phyloP scores from a whole-genome alignment of 2,888 invertebrate genomes.

The Caenorhabditis sp. region DNA sequence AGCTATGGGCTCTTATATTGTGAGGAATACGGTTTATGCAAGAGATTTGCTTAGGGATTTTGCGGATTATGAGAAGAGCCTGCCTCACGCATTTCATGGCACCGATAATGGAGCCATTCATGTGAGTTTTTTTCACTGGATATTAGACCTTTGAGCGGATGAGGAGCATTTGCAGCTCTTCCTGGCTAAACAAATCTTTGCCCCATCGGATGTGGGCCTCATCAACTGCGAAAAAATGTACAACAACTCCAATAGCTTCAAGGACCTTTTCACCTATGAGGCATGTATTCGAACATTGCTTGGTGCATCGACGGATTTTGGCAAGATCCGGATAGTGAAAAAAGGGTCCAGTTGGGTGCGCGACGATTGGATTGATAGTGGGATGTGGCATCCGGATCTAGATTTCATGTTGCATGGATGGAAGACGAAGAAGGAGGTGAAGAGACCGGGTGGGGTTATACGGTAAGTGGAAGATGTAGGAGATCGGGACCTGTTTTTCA shows the following conservation, averaged over 20 bases:
- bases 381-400: constrained; percentile 34
- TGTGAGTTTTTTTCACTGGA: not conserved
- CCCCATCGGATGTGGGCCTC: constrained; percentile 5
- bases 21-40: constrained; percentile 22
- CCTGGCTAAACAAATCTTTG: constrained; percentile 19
- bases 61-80: constrained; percentile 37
- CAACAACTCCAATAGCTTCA: constrained; percentile 37
- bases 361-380: constrained; percentile 44
- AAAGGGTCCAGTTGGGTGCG: constrained; percentile 33
- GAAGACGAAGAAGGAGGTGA: constrained; percentile 15
- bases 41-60: constrained; percentile 37
- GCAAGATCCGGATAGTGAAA: constrained; percentile 33
- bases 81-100: constrained; percentile 45
- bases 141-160: too few relatives aligned
- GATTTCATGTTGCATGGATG: constrained; percentile 52
- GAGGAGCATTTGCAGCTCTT: constrained; percentile 38
- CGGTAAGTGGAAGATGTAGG: constrained; percentile 4
- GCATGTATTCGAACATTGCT: constrained; percentile 55
- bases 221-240: constrained; percentile 38
- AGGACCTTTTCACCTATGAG: constrained; percentile 56
- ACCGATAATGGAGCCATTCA: constrained; percentile 49
- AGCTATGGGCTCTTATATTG: constrained; percentile 40
- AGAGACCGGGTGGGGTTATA: not conserved
- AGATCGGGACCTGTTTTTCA: too few relatives aligned
- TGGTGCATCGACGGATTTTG: constrained; percentile 43